These are phyloP conservation scores for Conomelus anceps DNA, from an alignment of 2,888 invertebrate genomes.

Conservation along the genomic window DNA sequence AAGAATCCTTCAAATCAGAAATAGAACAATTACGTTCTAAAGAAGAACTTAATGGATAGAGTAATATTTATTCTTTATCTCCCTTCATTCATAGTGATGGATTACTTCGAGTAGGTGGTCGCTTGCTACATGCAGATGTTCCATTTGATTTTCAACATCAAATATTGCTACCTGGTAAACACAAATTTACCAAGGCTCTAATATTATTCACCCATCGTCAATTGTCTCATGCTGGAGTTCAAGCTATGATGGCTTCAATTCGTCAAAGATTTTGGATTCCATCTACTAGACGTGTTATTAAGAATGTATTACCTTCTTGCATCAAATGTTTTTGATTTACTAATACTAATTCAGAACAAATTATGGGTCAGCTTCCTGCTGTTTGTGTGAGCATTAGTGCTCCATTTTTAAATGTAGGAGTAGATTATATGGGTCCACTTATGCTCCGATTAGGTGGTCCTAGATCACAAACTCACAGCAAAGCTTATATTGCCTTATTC, in stretches of 20 bases:
- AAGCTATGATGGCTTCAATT: conserved; percentile 11
- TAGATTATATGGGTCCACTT: conserved; percentile 27
- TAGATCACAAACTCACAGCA: conserved; percentile 18
- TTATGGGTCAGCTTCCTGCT: conserved; percentile 25
- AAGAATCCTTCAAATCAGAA: too few relatives aligned
- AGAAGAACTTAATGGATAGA: too few relatives aligned
- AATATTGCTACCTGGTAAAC: conserved; percentile 22
- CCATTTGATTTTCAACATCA: conserved; percentile 18
- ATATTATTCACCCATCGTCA: conserved; percentile 21
- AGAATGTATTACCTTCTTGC: conserved; percentile 1
- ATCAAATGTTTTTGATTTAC: conserved; percentile 15
- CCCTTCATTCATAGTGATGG: conserved; percentile 19
- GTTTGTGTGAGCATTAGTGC: conserved; percentile 13
- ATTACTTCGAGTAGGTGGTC: conserved; percentile 27
- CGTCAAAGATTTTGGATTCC: conserved; percentile 23
- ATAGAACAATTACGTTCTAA: too few relatives aligned
- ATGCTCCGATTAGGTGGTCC: conserved; percentile 11
- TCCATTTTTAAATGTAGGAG: conserved; percentile 18
- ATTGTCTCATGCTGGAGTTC: conserved; percentile 23
- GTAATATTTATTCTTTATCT: too few relatives aligned
- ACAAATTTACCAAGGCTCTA: conserved; percentile 12
- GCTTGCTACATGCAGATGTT: conserved; percentile 9
- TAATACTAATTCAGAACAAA: conserved; percentile 12
- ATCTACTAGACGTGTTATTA: conserved; percentile 13
- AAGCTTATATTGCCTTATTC: conserved; percentile 31